These are phyloP conservation scores for Trypoxylon attenuatum DNA, from an alignment of 2,888 invertebrate species.

Conservation along the genomic window DNA sequence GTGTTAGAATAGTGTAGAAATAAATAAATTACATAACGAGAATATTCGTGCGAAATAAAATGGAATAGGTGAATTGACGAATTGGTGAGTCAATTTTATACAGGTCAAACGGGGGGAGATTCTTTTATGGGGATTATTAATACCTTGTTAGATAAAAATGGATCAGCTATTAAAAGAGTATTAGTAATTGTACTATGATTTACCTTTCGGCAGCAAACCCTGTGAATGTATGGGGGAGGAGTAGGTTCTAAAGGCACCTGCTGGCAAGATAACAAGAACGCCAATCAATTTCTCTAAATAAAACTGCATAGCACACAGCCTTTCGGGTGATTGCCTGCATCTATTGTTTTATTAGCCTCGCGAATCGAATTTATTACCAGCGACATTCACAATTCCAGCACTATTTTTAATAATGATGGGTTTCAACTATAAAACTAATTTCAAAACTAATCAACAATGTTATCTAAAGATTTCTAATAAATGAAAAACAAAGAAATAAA, in stretches of 20 bases:
- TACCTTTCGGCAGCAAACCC: conserved; percentile 80
- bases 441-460: too few relatives aligned
- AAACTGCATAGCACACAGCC: conserved; percentile 41
- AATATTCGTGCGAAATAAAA: too few relatives aligned
- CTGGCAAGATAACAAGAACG: conserved; percentile 72
- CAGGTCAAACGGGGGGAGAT: neutral
- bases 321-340: conserved; percentile 31
- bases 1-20: neutral
- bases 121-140: neutral
- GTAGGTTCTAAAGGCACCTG: conserved; percentile 73
- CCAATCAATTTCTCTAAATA: conserved; percentile 60
- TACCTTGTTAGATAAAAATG: conserved; percentile 31
- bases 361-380: too few relatives aligned
- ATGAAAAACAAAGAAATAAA: neutral
- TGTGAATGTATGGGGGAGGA: conserved; percentile 75
- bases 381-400: too few relatives aligned
- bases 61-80: too few relatives aligned
- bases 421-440: too few relatives aligned
- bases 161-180: conserved; percentile 50
- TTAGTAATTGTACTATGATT: conserved; percentile 68
- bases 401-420: too few relatives aligned
- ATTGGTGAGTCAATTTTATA: too few relatives aligned
- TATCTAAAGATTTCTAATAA: neutral
- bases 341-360: conserved; percentile 4
- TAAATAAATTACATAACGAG: neutral